phyloP scores from a whole-genome alignment of 2,888 invertebrate genomes.

The Agrilus cyanescens region DNA sequence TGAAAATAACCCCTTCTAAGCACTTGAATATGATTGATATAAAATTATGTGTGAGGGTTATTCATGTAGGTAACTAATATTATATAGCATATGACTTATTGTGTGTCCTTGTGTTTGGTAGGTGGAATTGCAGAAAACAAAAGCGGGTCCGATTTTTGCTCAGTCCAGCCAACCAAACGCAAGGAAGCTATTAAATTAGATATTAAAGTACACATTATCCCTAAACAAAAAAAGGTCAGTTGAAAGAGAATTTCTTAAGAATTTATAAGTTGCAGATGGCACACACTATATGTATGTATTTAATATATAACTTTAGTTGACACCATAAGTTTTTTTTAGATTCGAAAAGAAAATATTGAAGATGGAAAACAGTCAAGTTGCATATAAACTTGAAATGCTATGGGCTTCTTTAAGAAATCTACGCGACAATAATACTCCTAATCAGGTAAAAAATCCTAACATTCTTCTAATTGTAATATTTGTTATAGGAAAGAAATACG shows the following conservation, averaged over 20 bases:
- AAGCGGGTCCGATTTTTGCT: conserved; percentile 37
- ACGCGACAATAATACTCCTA: conserved; percentile 20
- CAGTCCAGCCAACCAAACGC: conserved; percentile 37
- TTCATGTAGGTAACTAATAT: too few species aligned
- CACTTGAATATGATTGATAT: too few species aligned
- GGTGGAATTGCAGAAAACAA: conserved; percentile 31
- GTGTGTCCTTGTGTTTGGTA: conserved; percentile 32
- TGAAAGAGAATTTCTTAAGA: conserved; percentile 2
- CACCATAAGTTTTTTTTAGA: conserved; percentile 37
- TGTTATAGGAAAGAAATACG: conserved; percentile 63
- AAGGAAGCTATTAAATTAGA: conserved; percentile 68
- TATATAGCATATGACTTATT: conserved; percentile 6
- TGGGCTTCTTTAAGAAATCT: conserved; percentile 49
- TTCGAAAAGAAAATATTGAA: conserved; percentile 46
- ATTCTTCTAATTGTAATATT: conserved; percentile 27
- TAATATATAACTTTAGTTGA: background rate
- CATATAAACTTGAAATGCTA: conserved; percentile 47
- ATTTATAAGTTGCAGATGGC: background rate
- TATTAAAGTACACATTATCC: conserved; percentile 63
- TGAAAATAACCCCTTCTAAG: too few species aligned
- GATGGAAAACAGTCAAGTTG: conserved; percentile 48
- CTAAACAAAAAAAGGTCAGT: conserved; percentile 43
- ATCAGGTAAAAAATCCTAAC: conserved; percentile 19
- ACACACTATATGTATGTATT: background rate
- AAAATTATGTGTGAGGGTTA: too few species aligned